A percentile compares a stretch with the other conserved stretches of the same genome.
phyloP scores from a whole-genome alignment of 2,797 vertebrate species.

The Tamandua tetradactyla region DNA sequence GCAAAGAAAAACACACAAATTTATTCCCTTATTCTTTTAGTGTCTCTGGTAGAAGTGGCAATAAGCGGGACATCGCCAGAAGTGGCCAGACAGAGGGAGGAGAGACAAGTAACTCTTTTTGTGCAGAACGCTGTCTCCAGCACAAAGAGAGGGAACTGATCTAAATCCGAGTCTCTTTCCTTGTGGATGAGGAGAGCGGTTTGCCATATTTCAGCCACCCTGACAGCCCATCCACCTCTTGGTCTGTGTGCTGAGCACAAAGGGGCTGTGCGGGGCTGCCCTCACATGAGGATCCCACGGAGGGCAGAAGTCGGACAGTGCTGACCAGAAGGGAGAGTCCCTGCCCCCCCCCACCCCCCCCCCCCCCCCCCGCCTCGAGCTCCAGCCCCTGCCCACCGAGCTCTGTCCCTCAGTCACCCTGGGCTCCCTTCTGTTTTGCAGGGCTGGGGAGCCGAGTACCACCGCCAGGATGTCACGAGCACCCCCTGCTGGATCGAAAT shows the following conservation, averaged over 20 bases:
- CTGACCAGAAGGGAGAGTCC: background rate
- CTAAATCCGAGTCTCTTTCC: background rate
- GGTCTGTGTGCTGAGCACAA: fast-evolving
- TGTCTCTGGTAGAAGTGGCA: background rate
- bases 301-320: background rate
- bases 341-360: background rate
- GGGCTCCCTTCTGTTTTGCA: conserved; percentile 77
- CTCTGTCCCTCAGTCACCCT: background rate
- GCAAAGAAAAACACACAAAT: background rate
- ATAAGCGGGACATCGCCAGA: background rate
- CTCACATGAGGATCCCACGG: background rate
- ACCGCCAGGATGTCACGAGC: conserved; percentile 98
- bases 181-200: background rate
- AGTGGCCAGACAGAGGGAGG: too few species aligned
- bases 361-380: background rate
- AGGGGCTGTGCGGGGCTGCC: background rate
- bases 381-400: background rate
- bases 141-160: background rate
- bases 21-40: background rate
- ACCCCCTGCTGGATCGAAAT: conserved; percentile 99
- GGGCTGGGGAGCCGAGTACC: conserved; percentile 99
- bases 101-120: background rate
- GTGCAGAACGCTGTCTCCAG: background rate
- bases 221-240: background rate
- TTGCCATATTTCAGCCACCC: background rate